Evolutionary conservation across 2,797 vertebrate genomes (phyloP), one percentile per base, ranked within the genome.

Genomic region (Phyllotis vaccarum): DNA sequence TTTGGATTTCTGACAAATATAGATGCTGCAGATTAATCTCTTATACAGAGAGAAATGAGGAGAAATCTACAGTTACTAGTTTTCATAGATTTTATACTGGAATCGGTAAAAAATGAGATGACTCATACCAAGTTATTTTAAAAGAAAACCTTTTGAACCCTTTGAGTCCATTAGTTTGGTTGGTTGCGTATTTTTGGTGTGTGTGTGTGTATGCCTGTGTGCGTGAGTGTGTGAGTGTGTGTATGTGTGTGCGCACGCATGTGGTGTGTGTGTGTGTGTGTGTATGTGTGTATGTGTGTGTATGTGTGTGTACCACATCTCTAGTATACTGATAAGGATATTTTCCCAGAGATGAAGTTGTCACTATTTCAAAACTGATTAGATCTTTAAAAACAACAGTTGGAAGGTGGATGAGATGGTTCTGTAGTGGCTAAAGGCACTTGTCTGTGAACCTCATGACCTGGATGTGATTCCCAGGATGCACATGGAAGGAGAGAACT

Each of bases 21-120:
- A 88, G 76, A 10, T 0, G 0, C 19, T 83, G 94, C 82, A 96
- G 72, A 86, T 22, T 76, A 24, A n/a, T 96, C 97, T 94, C 37
- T 86, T 86, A 91, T 72, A 93, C n/a, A 37, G 27, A 95, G 37
- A 62, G 34, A 98, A 86, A 89, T 60, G 46, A 78, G 12, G 22
- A 89, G 76, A 95, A 93, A 90, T 66, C 92, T 27, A 81, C 0
- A 95, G 46, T 90, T 94, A 96, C 79, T 46, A 92, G 76, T 85
- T 97, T 96, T 89, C 76, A 94, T 40, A 95, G 52, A 34, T 96
- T 96, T 66, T 91, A 11, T 94, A 89, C 64, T 76, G 92, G 95
- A 93, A 54, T 87, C 37, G 40, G 56, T 96, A 91, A 6, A 31
- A 96, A 68, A 19, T 27, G 5, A 22, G 91, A 34, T 94, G 68